These are phyloP conservation scores for Entosphenus tridentatus DNA, from an alignment of 2,113 vertebrate species.

Conservation along the genomic window DNA sequence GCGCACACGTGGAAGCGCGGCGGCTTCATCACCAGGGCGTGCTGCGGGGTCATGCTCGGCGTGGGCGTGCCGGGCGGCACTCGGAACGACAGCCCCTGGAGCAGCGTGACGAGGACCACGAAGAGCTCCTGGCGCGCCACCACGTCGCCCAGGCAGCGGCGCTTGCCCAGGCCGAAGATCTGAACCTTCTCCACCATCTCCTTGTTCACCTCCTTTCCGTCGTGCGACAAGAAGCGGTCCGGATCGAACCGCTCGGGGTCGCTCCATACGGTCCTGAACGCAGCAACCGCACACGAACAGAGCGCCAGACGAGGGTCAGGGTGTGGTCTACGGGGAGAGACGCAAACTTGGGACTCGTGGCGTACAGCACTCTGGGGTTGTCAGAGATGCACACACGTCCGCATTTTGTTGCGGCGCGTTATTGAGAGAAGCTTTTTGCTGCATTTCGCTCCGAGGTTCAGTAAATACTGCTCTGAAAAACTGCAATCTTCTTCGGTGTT, in stretches of 20 bases:
- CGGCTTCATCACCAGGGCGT: conserved; percentile 56
- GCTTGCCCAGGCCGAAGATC: conserved; percentile 49
- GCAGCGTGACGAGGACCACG: conserved; percentile 49
- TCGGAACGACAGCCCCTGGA: conserved; percentile 46
- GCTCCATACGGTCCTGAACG: conserved; percentile 44
- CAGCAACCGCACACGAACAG: not conserved
- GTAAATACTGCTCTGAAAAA: no score
- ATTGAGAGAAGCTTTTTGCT: no score
- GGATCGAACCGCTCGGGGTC: conserved; percentile 47
- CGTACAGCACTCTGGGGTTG: no score
- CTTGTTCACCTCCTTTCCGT: conserved; percentile 28
- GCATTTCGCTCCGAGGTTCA: no score
- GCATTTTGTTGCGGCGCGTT: no score
- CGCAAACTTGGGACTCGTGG: no score
- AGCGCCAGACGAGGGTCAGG: not conserved
- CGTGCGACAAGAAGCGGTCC: conserved; percentile 35
- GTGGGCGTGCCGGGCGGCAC: conserved; percentile 16
- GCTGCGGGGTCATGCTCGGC: conserved; percentile 48
- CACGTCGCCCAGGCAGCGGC: conserved; percentile 52
- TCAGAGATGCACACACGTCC: no score
- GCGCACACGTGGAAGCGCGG: no score
- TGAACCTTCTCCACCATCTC: conserved; percentile 36
- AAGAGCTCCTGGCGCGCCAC: conserved; percentile 54
- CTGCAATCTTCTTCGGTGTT: no score
- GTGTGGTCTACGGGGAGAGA: no score